These are phyloP conservation scores for Eristalis tenax DNA, from an alignment of 2,888 invertebrate species.

Conservation along the genomic window DNA sequence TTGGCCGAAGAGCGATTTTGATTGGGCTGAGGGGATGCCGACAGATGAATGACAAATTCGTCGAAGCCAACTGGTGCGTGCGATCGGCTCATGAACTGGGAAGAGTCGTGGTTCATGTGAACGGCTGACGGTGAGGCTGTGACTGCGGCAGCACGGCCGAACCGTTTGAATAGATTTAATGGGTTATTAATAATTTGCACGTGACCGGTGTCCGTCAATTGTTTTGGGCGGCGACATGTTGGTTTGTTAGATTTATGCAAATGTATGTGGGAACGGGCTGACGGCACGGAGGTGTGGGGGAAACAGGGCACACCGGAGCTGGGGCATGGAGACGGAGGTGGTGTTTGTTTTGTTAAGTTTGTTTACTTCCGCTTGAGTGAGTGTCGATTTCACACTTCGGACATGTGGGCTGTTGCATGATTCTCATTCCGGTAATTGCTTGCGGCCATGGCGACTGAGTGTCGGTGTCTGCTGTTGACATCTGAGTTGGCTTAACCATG, in stretches of 20 bases:
- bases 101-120: constrained; percentile 3
- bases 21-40: constrained; percentile 15
- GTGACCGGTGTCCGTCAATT: constrained; percentile 37
- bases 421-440: not conserved
- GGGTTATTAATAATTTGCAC: constrained; percentile 54
- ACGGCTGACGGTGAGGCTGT: not conserved
- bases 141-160: not conserved
- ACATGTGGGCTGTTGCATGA: not conserved
- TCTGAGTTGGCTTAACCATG: too few relatives aligned
- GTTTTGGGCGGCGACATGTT: constrained; percentile 1
- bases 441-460: not conserved
- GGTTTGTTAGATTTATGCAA: constrained; percentile 28
- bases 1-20: constrained; percentile 29
- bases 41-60: constrained; percentile 23
- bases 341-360: constrained; percentile 23
- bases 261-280: constrained; percentile 19
- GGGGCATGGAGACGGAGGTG: not conserved
- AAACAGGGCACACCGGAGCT: not conserved
- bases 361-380: not conserved
- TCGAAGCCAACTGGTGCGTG: constrained; percentile 14
- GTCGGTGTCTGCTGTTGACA: too few relatives aligned
- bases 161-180: constrained; percentile 33
- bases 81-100: constrained; percentile 21
- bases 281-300: not conserved
- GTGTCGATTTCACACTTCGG: not conserved